Evolutionary conservation across 2,888 invertebrate genomes (phyloP), one percentile per base, ranked within the genome.

Genomic region (Blastobasis adustella): DNA sequence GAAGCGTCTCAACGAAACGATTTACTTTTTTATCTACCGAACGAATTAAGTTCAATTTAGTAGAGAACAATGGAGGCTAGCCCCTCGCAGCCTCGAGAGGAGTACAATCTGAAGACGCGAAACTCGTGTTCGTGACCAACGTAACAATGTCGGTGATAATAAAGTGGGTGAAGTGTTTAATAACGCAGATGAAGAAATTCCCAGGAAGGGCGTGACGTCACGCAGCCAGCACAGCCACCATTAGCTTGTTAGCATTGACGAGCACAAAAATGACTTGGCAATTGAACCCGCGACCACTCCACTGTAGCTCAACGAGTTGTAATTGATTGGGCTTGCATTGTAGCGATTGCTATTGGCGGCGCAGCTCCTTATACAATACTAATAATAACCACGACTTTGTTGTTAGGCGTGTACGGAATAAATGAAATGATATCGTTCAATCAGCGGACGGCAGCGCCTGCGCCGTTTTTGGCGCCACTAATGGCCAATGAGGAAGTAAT

Each of bases 281-380:
- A 85, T 86, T 87, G 85, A 75, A 76, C 75, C 69, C 58, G 37
- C 49, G 47, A 69, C 42, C 42, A 5, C 42, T 42, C 42, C 4
- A 42, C 10, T 42, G 42, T 71, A 76, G 75, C 73, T 82, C 82
- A 85, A 86, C 77, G 67, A 82, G 79, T 63, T 70, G 79, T 83
- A 86, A 86, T 87, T 85, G 85, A 79, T 78, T 77, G 42, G 62
- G 60, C 57, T 57, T 3, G 23, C 23, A 23, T 23, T 23, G 73
- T 63, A 65, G 62, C 63, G 73, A 77, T 77, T 72, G 68, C 70
- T 73, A 74, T 75, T 72, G 68, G 69, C 65, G 61, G 66, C 70
- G 72, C 75, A 55, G 55, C 53, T 73, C 74, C 70, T 67, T 76
- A 69, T 59, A 65, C 60, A 66, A 65, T 57, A 61, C 67, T 71